These are phyloP conservation scores for Alligator sinensis DNA, from an alignment of 2,113 vertebrate genomes.

Conservation along the genomic window DNA sequence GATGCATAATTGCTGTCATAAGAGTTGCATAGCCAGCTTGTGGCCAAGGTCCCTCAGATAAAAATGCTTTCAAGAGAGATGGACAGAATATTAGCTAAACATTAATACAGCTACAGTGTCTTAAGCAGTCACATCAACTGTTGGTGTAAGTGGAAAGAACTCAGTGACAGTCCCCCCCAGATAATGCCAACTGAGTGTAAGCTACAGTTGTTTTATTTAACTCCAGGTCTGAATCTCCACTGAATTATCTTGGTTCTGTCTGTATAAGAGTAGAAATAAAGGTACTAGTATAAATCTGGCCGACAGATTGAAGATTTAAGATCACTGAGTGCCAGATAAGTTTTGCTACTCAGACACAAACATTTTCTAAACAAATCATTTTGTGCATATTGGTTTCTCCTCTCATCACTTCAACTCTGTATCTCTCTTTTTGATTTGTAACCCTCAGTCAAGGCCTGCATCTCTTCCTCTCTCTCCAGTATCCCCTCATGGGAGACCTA, in stretches of 20 bases:
- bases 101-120: background rate
- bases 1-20: background rate
- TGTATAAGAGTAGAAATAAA: background rate
- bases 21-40: background rate
- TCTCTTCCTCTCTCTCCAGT: background rate
- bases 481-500: background rate
- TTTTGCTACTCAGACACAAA: background rate
- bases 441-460: background rate
- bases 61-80: background rate
- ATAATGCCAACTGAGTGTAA: background rate
- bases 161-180: background rate
- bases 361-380: background rate
- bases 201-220: background rate
- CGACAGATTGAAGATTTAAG: background rate
- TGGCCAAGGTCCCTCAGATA: background rate
- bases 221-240: background rate
- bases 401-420: background rate
- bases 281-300: background rate
- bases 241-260: background rate
- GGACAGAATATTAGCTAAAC: background rate
- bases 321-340: background rate
- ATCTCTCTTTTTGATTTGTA: background rate
- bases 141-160: background rate
- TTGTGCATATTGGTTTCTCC: background rate
- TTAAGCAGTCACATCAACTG: background rate